Evolutionary conservation across 2,113 vertebrate species (phyloP), one percentile per base, ranked within the genome.

Genomic region (Tetraodon nigroviridis): DNA sequence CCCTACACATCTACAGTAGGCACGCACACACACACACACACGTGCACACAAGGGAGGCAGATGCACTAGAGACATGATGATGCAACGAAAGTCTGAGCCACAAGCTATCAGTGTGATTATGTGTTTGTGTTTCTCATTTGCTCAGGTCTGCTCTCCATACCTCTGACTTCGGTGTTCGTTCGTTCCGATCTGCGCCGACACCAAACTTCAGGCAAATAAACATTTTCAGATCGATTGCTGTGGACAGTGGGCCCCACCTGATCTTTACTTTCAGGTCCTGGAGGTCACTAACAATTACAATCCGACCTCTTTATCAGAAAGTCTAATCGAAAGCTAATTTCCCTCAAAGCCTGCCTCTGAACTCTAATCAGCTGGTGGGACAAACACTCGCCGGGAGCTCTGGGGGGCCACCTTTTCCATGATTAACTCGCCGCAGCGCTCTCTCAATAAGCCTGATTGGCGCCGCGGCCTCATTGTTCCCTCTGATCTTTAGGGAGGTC

Each of bases 61-160:
- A 80, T 83, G 77, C 85, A 85, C 85, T 77, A 80, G 80, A 82
- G 84, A 79, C 67, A 27, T 6, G 32, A 85, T 90, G 88, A 89
- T 87, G 87, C 88, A 87, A 89, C 52, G 74, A 80, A 72, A 83
- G 71, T 76, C 69, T 84, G 74, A 83, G 83, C 77, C 71, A 55
- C 75, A 70, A 85, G 84, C 81, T 87, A 90, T 90, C 81, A 86
- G 67, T 69, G 49, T 86, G 86, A 87, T 86, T 84, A 4, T 59
- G 50, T 48, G 51, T 57, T 48, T 46, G 32, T 50, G 29, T 29
- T 53, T 51, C 29, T 42, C 32, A 44, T 44, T 44, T 16, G 3
- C 44, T 45, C 44, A 4, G 3, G 6, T 46, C 44, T 7, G 15
- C 15, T 46, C 17, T 10, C n/a, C 17, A 10, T 49, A 2, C n/a